Percentiles rank a stretch among this genome's conserved stretches.
phyloP scores from a whole-genome alignment of 2,888 invertebrate species.

The Melanotus villosus region DNA sequence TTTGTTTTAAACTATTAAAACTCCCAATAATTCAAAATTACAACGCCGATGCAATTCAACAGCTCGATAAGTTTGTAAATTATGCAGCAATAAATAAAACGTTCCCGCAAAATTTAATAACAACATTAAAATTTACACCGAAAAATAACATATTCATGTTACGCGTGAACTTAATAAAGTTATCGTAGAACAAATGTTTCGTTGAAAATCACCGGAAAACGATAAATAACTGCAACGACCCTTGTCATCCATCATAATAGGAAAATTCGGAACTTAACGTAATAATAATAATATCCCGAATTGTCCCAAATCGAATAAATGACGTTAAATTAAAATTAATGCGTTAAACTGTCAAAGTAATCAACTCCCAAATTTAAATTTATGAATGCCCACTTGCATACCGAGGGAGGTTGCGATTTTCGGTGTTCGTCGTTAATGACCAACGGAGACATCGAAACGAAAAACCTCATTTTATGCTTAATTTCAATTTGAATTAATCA shows the following conservation, averaged over 20 bases:
- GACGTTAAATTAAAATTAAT: slow-evolving; percentile 47
- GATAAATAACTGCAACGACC: slow-evolving; percentile 29
- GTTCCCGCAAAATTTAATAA: too few relatives aligned
- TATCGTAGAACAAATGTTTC: slow-evolving; percentile 21
- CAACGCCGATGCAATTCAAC: too few relatives aligned
- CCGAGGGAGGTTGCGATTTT: slow-evolving; percentile 21
- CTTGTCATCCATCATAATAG: slow-evolving; percentile 35
- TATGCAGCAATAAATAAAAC: too few relatives aligned
- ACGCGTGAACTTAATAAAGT: slow-evolving; percentile 25
- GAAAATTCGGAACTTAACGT: slow-evolving; percentile 27
- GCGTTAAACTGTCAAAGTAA: slow-evolving; percentile 47
- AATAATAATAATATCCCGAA: slow-evolving; percentile 36
- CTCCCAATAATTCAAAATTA: too few relatives aligned
- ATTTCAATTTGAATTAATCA: too few relatives aligned
- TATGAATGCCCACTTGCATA: slow-evolving; percentile 40
- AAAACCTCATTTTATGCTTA: background rate
- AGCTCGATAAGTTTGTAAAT: too few relatives aligned
- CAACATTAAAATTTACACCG: too few relatives aligned
- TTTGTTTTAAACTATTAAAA: too few relatives aligned
- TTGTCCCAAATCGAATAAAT: slow-evolving; percentile 41
- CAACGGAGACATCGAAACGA: background rate
- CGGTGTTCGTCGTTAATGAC: slow-evolving; percentile 13
- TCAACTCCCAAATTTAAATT: slow-evolving; percentile 47
- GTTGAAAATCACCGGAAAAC: slow-evolving; percentile 21
- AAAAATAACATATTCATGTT: background rate